Evolutionary conservation across 2,888 invertebrate genomes (phyloP), one percentile per base, ranked within the genome.

Genomic region (Trichogramma dendrolimi): DNA sequence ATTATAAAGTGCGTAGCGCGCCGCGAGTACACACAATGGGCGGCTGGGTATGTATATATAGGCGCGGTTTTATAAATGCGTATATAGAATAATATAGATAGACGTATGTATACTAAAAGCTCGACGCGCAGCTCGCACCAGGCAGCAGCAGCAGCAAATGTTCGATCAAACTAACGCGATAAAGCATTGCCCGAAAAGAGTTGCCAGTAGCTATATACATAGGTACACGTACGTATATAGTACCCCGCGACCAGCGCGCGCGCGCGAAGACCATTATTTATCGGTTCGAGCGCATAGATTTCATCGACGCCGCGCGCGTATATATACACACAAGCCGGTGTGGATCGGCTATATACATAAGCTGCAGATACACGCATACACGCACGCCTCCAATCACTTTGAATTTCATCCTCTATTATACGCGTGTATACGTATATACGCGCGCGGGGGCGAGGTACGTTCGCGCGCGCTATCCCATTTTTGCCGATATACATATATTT

Each of bases 141-240:
- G 27, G 27, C 27, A 27, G 2, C 14, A 2, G 2, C 14, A 2
- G 27, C 27, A 2, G 59, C 65, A 62, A 65, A 65, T 65, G 62
- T 62, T 65, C 65, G 62, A 65, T 65, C 65, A 62, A 65, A 65
- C 65, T 65, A 65, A 62, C 65, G 60, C 58, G 65, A 65, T 62
- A 60, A 65, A 65, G 62, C 48, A 14, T 48, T 11, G 11, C 64
- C 50, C 56, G 59, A 59, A 62, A 64, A 64, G 62, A 62, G 59
- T 64, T 60, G 58, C 57, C 62, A 60, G 27, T 27, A 27, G 27
- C 27, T 27, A 27, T 2, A 27, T 27, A 27, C 2, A 27, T 27
- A 27, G 27, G 27, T 27, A 27, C 27, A n/a, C 27, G 2, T n/a
- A n/a, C 27, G 27, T 27, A 27, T 27, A 27, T 27, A 27, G 27